Base-by-base conservation (phyloP, 2,797 vertebrate genomes). In the Cossypha dichroa region DNA sequence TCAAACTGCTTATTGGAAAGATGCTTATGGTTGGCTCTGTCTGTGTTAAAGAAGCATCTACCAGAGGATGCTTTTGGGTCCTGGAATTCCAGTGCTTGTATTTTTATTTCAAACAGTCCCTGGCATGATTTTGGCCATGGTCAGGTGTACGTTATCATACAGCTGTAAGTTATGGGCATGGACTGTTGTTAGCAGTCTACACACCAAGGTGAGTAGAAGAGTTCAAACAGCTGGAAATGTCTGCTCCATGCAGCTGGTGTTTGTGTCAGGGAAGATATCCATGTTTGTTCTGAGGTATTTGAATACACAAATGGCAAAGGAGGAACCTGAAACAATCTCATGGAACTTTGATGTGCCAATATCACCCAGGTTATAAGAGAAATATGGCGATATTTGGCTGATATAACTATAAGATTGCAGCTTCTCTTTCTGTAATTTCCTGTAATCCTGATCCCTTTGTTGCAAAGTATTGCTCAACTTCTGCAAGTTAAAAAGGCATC, bases 401-500 rank as follows among this genome's bases (percentile, higher is more conserved):
- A 48, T 2, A 1, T 7, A 58, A 29, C 46, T 15, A 5, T 29
- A 63, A 76, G 36, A n/a, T n/a, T 54, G 48, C 49, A 81, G 34
- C 6, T 76, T 68, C 20, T 74, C 40, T 51, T 79, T 31, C 33
- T 63, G 7, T 54, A 5, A 10, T 34, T 23, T 25, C 55, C n/a
- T 76, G 13, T 54, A 34, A 34, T 31, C 33, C 31, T 33, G 34
- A 21, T 68, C 21, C 20, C 11, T 66, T 79, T 18, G 13, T 82
- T 45, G 16, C 45, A 45, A 36, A 3, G 0, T 34, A 1, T 15
- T 0, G 0, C 22, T 58, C 28, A 14, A 3, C 3, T 54, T 36
- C 4, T 38, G 41, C 38, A 25, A 13, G 23, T 40, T 21, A 15
- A 52, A n/a, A 12, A 26, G 58, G 40, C 4, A 3, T 41, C 43